Evolutionary conservation across 2,113 vertebrate species (phyloP).

Genomic region (Tachycineta bicolor): DNA sequence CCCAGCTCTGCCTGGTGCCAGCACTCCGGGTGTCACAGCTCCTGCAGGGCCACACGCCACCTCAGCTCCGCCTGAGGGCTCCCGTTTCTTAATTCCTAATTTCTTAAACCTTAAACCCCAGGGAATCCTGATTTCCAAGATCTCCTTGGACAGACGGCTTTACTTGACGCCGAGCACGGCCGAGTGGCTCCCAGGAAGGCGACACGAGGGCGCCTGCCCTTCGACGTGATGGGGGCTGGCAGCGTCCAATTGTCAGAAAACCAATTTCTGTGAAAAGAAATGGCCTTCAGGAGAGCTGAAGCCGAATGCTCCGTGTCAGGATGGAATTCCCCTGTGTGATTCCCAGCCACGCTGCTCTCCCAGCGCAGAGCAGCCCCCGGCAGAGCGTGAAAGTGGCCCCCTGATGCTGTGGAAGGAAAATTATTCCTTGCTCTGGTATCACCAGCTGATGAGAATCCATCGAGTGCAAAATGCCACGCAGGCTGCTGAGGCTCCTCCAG

Average conservation of each 20-base stretch:
- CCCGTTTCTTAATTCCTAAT: not conserved
- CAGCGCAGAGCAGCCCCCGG: not conserved
- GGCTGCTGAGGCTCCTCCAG: not conserved
- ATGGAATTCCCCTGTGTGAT: not conserved
- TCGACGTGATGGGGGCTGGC: not conserved
- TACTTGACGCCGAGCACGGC: accelerated
- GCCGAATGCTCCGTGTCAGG: not conserved
- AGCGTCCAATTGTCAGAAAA: accelerated
- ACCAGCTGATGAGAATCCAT: not conserved
- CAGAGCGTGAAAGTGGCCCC: not conserved
- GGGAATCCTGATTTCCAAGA: not conserved
- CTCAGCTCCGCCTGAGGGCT: accelerated
- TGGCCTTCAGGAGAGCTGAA: not conserved
- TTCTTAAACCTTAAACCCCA: not conserved
- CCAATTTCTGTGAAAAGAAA: not conserved
- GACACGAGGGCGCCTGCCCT: not conserved
- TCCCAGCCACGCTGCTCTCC: not conserved
- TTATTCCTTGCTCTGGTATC: not conserved
- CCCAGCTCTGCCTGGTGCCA: accelerated
- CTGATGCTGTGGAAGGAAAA: not conserved
- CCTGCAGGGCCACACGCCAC: not conserved
- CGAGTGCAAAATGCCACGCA: not conserved
- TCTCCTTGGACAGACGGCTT: not conserved
- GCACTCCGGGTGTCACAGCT: accelerated
- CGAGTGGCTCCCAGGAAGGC: not conserved